phyloP scores from a whole-genome alignment of 1,140 invertebrate genomes.

The Hylaeus volcanicus region DNA sequence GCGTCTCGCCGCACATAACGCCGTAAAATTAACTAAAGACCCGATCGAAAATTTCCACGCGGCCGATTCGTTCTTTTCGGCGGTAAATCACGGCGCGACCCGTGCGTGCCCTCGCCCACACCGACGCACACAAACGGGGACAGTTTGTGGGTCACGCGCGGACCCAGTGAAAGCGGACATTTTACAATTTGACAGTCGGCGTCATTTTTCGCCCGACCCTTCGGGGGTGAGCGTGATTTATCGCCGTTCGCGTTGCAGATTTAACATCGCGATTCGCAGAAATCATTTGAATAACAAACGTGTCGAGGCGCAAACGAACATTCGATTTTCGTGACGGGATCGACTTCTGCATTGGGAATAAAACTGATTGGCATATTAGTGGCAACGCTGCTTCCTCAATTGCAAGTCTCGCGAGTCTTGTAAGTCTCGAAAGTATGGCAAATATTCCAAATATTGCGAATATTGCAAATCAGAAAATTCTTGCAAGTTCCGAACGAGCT shows the following conservation, averaged over 20 bases:
- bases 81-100: conserved; percentile 18
- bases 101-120: conserved; percentile 3
- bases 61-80: conserved; percentile 3
- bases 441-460: too few species aligned
- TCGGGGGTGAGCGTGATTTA: conserved; percentile 13
- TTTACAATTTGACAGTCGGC: conserved; percentile 46
- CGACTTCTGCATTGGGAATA: too few species aligned
- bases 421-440: too few species aligned
- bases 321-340: too few species aligned
- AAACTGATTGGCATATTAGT: too few species aligned
- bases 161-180: conserved; percentile 61
- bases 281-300: too few species aligned
- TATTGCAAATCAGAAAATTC: too few species aligned
- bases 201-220: conserved; percentile 54
- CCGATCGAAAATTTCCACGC: conserved; percentile 9
- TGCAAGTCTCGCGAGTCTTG: too few species aligned
- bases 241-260: neutral
- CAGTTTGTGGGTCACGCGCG: conserved; percentile 55
- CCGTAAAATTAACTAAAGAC: neutral
- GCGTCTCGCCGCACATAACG: neutral
- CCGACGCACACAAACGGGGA: conserved; percentile 14
- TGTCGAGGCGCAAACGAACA: too few species aligned
- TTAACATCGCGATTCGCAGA: neutral
- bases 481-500: too few species aligned
- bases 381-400: too few species aligned